phyloP scores from a whole-genome alignment of 2,888 invertebrate genomes.

The Pocota personata region DNA sequence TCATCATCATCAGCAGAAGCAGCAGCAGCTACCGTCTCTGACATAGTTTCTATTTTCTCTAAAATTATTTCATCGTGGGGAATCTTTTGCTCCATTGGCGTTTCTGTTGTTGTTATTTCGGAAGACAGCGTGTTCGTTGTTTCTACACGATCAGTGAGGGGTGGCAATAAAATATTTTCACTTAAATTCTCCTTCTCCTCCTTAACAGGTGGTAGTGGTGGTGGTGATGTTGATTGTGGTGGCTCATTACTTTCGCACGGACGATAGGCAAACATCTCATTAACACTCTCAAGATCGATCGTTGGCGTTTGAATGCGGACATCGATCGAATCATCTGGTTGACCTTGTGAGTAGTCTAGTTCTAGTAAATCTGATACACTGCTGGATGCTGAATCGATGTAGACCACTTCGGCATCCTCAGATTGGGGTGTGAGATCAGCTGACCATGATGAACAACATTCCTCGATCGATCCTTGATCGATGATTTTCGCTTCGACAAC shows the following conservation, averaged over 20 bases:
- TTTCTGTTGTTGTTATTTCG: slow-evolving; percentile 25
- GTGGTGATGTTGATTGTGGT: slow-evolving; percentile 36
- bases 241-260: slow-evolving; percentile 41
- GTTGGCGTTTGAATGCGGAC: slow-evolving; percentile 76
- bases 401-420: slow-evolving; percentile 87
- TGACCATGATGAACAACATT: slow-evolving; percentile 85
- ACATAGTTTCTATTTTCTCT: slow-evolving; percentile 68
- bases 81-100: slow-evolving; percentile 27
- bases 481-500: slow-evolving; percentile 86
- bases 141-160: slow-evolving; percentile 16
- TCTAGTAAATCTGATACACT: slow-evolving; percentile 86
- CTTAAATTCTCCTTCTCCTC: slow-evolving; percentile 36
- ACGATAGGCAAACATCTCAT: slow-evolving; percentile 57
- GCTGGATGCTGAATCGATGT: slow-evolving; percentile 87
- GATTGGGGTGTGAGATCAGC: slow-evolving; percentile 83
- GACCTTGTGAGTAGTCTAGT: slow-evolving; percentile 82
- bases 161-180: slow-evolving; percentile 27
- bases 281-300: slow-evolving; percentile 74
- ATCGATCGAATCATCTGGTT: slow-evolving; percentile 52
- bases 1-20: slow-evolving; percentile 8
- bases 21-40: slow-evolving; percentile 31
- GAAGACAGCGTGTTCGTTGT: slow-evolving; percentile 28
- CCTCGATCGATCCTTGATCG: slow-evolving; percentile 84
- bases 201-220: slow-evolving; percentile 66
- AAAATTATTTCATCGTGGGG: slow-evolving; percentile 64